phyloP scores from a whole-genome alignment of 2,113 vertebrate species.

The Prionailurus viverrinus region DNA sequence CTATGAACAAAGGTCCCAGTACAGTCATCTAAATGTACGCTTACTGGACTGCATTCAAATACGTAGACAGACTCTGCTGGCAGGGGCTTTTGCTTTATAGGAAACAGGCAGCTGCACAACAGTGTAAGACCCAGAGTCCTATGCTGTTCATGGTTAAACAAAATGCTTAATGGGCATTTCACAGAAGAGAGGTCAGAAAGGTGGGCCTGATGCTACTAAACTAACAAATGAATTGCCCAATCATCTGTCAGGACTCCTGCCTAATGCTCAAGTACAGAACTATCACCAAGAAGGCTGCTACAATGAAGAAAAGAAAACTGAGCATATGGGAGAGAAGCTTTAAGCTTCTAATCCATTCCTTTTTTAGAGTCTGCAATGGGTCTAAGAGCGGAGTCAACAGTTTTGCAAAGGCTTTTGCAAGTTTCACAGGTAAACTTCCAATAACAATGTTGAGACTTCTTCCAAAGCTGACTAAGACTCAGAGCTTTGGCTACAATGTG shows the following conservation, averaged over 20 bases:
- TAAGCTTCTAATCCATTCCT: neutral
- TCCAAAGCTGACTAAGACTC: slow-evolving; percentile 19
- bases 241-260: slow-evolving; percentile 20
- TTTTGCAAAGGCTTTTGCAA: slow-evolving; percentile 1
- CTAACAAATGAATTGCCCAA: neutral
- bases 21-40: neutral
- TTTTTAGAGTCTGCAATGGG: neutral
- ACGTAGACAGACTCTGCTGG: neutral
- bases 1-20: neutral
- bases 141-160: neutral
- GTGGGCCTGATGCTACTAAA: neutral
- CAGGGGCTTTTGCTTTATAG: neutral
- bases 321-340: neutral
- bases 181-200: neutral
- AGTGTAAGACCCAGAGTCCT: neutral
- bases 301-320: neutral
- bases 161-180: slow-evolving; percentile 1
- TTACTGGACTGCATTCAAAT: neutral
- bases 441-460: neutral
- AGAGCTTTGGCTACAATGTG: neutral
- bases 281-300: neutral
- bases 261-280: neutral
- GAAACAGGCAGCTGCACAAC: neutral
- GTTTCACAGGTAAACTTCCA: slow-evolving; percentile 1
- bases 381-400: neutral